phyloP scores from a whole-genome alignment of 2,888 invertebrate species.

The Heliconius charithonia region DNA sequence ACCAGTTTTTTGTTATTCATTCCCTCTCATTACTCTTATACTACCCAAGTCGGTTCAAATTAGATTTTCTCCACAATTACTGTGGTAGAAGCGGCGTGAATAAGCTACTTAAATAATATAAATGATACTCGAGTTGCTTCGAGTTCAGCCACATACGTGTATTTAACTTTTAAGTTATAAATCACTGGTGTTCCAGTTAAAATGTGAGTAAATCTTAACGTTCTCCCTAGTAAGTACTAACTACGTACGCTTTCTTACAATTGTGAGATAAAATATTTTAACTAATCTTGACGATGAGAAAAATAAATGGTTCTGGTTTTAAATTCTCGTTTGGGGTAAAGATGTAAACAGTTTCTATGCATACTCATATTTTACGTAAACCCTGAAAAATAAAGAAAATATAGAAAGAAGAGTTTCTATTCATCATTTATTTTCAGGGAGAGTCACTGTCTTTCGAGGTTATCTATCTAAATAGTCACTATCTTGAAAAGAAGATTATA shows the following conservation, averaged over 20 bases:
- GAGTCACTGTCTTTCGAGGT: too few species aligned
- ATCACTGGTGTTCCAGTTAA: conserved; percentile 18
- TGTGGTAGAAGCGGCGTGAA: conserved; percentile 15
- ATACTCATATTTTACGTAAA: too few species aligned
- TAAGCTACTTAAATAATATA: conserved; percentile 30
- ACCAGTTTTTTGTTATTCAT: neutral
- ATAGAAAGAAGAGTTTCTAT: too few species aligned
- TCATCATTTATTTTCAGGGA: too few species aligned
- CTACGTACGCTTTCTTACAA: neutral
- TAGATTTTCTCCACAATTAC: neutral
- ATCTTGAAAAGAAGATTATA: too few species aligned
- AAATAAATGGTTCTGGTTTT: too few species aligned
- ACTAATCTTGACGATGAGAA: neutral
- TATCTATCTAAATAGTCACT: too few species aligned
- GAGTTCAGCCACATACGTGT: conserved; percentile 20
- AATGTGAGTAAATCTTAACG: conserved; percentile 5
- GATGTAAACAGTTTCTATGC: too few species aligned
- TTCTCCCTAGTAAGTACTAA: conserved; percentile 29
- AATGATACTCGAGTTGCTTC: conserved; percentile 20
- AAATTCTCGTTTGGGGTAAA: too few species aligned
- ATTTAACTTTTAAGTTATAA: conserved; percentile 24
- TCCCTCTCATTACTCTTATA: neutral
- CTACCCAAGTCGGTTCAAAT: neutral
- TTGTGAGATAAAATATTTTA: neutral
- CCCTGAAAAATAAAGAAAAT: too few species aligned